Evolutionary conservation across 2,888 invertebrate species (phyloP).

Genomic region (Sturmia bella): DNA sequence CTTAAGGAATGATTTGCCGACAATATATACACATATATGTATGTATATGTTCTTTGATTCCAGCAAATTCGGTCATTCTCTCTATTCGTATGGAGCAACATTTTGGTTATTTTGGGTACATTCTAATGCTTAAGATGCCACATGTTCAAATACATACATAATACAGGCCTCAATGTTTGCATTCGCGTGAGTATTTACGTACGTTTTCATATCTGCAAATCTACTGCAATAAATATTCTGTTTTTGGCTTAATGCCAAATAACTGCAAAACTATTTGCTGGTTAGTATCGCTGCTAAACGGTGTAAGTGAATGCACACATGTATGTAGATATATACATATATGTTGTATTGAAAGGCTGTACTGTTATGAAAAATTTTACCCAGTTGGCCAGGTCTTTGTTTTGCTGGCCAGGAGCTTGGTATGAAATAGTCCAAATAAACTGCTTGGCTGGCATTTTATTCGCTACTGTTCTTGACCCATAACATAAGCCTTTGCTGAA

Average conservation of each 20-base stretch:
- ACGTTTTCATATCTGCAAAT: conserved; percentile 32
- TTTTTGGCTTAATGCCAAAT: conserved; percentile 57
- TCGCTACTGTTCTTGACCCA: too few relatives aligned
- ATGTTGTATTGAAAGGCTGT: not conserved
- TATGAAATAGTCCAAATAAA: too few relatives aligned
- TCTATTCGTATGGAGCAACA: not conserved
- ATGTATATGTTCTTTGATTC: too few relatives aligned
- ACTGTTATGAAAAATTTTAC: not conserved
- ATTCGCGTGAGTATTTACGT: not conserved
- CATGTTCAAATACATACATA: conserved; percentile 16
- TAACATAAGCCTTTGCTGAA: too few relatives aligned
- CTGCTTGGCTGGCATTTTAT: too few relatives aligned
- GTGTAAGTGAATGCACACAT: not conserved
- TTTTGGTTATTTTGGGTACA: not conserved
- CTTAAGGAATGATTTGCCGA: conserved; percentile 33
- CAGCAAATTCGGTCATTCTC: too few relatives aligned
- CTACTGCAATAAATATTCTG: conserved; percentile 41
- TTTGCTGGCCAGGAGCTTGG: too few relatives aligned
- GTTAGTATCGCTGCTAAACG: conserved; percentile 6
- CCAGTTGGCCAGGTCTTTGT: too few relatives aligned
- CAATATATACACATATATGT: conserved; percentile 34
- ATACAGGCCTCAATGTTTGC: not conserved
- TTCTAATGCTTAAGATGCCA: conserved; percentile 10
- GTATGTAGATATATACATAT: too few relatives aligned
- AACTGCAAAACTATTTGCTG: conserved; percentile 56